A percentile compares a stretch with the other conserved stretches of the same genome.
These are phyloP conservation scores for Hypocryptadius cinnamomeus DNA, from an alignment of 2,113 vertebrate species.

Conservation along the genomic window DNA sequence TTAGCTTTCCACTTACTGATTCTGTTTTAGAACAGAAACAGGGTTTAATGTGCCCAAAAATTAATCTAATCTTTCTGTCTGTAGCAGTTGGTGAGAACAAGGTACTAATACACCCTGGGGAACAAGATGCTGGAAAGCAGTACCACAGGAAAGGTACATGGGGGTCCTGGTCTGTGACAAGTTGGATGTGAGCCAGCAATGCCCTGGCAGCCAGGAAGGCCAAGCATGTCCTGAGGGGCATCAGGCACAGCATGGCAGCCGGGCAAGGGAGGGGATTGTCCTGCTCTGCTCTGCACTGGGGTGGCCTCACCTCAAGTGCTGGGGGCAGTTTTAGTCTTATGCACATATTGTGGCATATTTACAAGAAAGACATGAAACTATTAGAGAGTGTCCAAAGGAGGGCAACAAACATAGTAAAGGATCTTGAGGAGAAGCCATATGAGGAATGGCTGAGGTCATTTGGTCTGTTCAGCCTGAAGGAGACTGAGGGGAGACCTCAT, in stretches of 20 bases:
- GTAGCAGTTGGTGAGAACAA: not conserved
- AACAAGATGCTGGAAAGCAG: not conserved
- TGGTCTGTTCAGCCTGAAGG: not conserved
- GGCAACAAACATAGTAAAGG: not conserved
- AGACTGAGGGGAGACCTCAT: not conserved
- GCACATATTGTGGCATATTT: not conserved
- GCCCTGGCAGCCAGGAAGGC: not conserved
- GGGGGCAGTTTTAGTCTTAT: too few relatives aligned
- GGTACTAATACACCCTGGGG: not conserved
- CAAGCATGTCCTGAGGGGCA: fast-evolving
- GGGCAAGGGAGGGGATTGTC: not conserved
- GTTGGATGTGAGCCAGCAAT: not conserved
- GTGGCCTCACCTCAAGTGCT: fast-evolving
- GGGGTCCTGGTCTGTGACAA: too few relatives aligned
- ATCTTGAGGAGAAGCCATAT: not conserved
- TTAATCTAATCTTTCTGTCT: not conserved
- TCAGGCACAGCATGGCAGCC: fast-evolving
- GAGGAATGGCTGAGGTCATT: not conserved
- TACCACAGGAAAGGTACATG: fast-evolving
- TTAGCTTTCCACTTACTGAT: not conserved
- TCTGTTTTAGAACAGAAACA: not conserved
- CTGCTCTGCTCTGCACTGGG: not conserved
- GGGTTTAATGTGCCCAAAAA: not conserved
- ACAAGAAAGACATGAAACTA: not conserved
- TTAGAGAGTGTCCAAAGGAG: not conserved